Base-by-base conservation (phyloP, 1,140 invertebrate species). In the Papilio machaon region DNA sequence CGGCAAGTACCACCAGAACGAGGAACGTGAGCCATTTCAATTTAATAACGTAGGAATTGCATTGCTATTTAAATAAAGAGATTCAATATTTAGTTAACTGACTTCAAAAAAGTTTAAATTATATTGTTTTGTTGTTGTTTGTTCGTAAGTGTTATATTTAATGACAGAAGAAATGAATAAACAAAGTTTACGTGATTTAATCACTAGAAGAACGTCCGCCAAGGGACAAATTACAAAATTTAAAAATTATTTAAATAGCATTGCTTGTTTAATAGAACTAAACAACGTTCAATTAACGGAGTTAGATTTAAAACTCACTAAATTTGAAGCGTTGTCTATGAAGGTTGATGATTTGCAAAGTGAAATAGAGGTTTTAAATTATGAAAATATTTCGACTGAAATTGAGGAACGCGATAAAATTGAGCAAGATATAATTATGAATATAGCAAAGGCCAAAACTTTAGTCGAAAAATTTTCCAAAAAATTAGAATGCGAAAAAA, bases 201-300 rank as follows among this genome's bases (percentile, higher is more conserved):
- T 80, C 23, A 83, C 76, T 13, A 84, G 52, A 58, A 58, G 84
- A 38, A 75, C 23, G n/a, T 87, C 85, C 17, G 73, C 70, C 38
- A 85, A 86, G 73, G 85, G 85, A 54, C 84, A 85, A 64, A 82
- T 88, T 47, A 86, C 85, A 70, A 84, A 88, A 81, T 88, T 88
- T 83, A 84, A 82, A 82, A 84, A 85, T 67, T 86, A 86, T 78
- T 47, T 85, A 60, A 83, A 70, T 76, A 81, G 0, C 79, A 82
- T 86, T 75, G 23, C 73, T 11, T 58, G 23, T 52, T 43, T 60
- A n/a, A n/a, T 15, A 8, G 83, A 84, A 43, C 70, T 85, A 74
- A 80, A 70, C 49, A 75, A 73, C 46, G 81, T 87, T 76, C 52
- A 87, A 84, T 73, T 85, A 73, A 82, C 78, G 1, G 86, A 86